Base-by-base conservation (phyloP, 2,888 invertebrate genomes). In the Dorcus hopei region DNA sequence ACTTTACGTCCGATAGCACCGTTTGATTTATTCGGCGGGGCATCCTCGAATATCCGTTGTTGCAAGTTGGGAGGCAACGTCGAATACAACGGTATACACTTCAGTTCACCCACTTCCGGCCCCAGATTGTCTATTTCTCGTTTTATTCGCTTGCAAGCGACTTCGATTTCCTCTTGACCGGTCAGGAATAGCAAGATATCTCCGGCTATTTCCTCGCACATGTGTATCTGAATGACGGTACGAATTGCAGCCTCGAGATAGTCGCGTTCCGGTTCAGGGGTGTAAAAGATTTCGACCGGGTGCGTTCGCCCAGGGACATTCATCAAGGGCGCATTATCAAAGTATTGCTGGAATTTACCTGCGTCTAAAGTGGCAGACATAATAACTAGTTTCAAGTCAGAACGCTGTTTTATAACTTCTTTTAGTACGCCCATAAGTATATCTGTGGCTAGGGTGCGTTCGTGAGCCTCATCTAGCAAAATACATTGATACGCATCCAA, bases 331-430 rank as follows among this genome's bases (percentile, higher is more conserved):
- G 98, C 98, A 76, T 96, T 93, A 70, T 97, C 98, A 76, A 99
- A 99, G 77, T 99, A 99, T 76, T 93, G 91, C 81, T 98, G 97
- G 79, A 99, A 99, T 79, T 99, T 99, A 4, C 98, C 99, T 49
- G 99, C 98, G 79, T 99, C 99, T 38, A 99, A 81, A 0, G 99
- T 99, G 0, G 99, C 99, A 61, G 97, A 97, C 99, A 99, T 99
- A 71, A 99, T 93, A 61, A 99, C 95, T 57, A 99, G 83, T 78
- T 99, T 99, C 57, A 99, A 82, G 77, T 99, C 98, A 0, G 85
- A 80, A 23, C 99, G 83, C 70, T 97, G 96, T 65, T 91, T 93
- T 7, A 93, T 93, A 0, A 99, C 97, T 81, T 99, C 98, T 77
- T 99, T 97, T 0, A 96, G 79, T 0, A 99, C 94, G 41, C 99